Evolutionary conservation across 2,797 vertebrate species (phyloP), one percentile per base, ranked within the genome.

Genomic region (Euphonia xanthogaster): DNA sequence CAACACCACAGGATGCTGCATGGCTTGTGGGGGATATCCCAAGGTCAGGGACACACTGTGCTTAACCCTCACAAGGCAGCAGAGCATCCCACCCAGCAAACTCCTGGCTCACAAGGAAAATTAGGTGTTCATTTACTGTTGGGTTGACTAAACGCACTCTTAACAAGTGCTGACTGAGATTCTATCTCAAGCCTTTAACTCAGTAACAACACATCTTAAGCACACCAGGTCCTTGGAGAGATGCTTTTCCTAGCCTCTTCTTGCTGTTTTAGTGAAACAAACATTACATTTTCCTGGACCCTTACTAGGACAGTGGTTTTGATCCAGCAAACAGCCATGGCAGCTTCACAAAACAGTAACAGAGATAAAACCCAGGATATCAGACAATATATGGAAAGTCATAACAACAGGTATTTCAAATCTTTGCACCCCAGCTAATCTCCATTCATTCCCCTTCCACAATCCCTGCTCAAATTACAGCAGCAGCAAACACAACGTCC

Each of bases 371-470:
- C 20, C 45, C 33, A 77, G 17, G 18, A 39, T 39, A 65, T 13
- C 19, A 68, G 6, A 27, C 78, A 77, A 54, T 22, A 45, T 1
- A 63, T 6, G 7, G 23, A 18, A 81, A 93, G 58, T 65, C 55
- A 58, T 28, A 67, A 42, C 28, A 60, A n/a, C 0, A 0, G 11
- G 1, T 3, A 66, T 37, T 82, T 60, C 68, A 45, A 35, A 14
- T 33, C 35, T 65, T 55, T 3, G 1, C 37, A 66, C 3, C 7
- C 21, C 24, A 71, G 28, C 55, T 48, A 25, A 50, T 18, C 11
- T 47, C 42, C 55, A 45, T 30, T 82, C n/a, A 63, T 14, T 51
- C 9, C 22, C 44, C 23, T 31, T 80, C 18, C 21, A 31, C 7
- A 33, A 5, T 55, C 9, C 27, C 20, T 28, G 91, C 48, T 63